Base-by-base conservation (phyloP, 2,888 invertebrate genomes). In the Nomada flava region DNA sequence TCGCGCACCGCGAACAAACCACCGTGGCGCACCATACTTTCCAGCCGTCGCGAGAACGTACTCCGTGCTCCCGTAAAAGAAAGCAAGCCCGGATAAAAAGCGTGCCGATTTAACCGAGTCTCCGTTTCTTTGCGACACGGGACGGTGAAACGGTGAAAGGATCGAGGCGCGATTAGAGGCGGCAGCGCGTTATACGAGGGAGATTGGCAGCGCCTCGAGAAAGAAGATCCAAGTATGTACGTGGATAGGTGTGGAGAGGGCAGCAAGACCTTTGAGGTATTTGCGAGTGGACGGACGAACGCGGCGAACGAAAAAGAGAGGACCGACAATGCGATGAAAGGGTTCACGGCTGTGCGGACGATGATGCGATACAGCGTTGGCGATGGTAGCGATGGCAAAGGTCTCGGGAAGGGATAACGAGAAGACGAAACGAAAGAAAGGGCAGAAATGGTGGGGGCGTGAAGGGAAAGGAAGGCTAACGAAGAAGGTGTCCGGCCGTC, bases 401-500 rank as follows among this genome's bases (percentile, higher is more conserved):
- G 47, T 50, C 26, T 63, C 78, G 62, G 23, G 11, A 55, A 68
- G 55, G 53, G 36, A 42, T 47, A 52, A 20, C 36, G 26, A 50
- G 42, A 47, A 68, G 57, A 67, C 26, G 62, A 77, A 60, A 67
- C 52, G 26, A 36, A 57, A 7, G 29, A 55, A 76, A 67, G 59
- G 55, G 53, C 44, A 23, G 44, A 36, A 53, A 52, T 7, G 57
- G 44, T 47, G 42, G 29, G 42, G 52, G 15, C 26, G 50, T 15
- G 70, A 60, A 26, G 47, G 53, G 26, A 36, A 50, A 36, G 53
- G n/a, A 4, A 53, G n/a, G 52, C 15, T 23, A 15, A 29, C 50
- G 29, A 60, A 29, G n/a, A 59, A 50, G 53, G 26, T 53, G 13
- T 13, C 47, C 2, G 47, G 47, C 13, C 47, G 47, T 47, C 47